These are phyloP conservation scores for Sebastolobus alascanus DNA, from an alignment of 2,797 vertebrate species.

Conservation along the genomic window DNA sequence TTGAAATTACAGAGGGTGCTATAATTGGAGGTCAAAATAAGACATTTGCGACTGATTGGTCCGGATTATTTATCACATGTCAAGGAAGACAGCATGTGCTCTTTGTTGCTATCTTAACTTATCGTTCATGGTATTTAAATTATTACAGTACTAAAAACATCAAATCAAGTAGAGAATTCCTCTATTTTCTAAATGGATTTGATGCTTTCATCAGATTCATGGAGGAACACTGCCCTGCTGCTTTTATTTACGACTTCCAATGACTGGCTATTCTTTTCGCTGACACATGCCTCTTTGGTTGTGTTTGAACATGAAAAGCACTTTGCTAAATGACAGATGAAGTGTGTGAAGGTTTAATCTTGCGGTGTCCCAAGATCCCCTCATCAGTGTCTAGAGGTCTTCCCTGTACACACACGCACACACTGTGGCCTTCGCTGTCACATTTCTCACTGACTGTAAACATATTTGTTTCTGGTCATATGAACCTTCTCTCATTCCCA, in stretches of 20 bases:
- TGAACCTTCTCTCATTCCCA: neutral
- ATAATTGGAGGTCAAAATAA: neutral
- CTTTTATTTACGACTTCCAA: conserved; percentile 17
- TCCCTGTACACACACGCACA: conserved; percentile 6
- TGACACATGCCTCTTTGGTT: conserved; percentile 13
- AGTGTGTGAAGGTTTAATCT: conserved; percentile 30
- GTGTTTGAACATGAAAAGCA: conserved; percentile 22
- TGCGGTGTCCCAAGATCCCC: conserved; percentile 9
- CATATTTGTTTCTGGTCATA: neutral
- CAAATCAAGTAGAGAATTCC: neutral
- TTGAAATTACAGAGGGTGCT: neutral
- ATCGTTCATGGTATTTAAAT: neutral
- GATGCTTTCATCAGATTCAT: conserved; percentile 8
- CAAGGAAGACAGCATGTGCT: neutral
- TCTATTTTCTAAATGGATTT: neutral
- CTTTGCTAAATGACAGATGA: conserved; percentile 32
- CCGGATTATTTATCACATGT: neutral
- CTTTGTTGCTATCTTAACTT: neutral
- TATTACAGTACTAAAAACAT: neutral
- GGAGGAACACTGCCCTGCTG: neutral
- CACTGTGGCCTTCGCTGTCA: neutral
- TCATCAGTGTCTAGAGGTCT: conserved; percentile 27
- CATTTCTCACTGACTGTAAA: neutral
- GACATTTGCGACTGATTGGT: neutral
- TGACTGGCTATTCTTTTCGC: conserved; percentile 15